phyloP scores from a whole-genome alignment of 2,113 vertebrate genomes.

The Butorides virescens region DNA sequence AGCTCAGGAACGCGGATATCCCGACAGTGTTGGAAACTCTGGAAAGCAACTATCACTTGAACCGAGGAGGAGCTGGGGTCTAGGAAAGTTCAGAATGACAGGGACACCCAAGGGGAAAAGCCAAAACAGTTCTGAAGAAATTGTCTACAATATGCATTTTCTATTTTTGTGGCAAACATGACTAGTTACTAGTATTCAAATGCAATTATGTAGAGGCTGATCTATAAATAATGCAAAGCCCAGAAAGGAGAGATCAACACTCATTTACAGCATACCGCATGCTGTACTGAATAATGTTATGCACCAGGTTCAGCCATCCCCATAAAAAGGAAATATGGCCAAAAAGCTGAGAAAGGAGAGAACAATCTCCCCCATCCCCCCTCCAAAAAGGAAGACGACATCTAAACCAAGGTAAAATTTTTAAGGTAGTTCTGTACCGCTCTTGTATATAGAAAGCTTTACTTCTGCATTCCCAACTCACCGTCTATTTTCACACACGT shows the following conservation, averaged over 20 bases:
- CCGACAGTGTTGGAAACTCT: accelerated
- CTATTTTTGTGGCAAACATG: constrained; percentile 37
- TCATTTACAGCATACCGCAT: neutral
- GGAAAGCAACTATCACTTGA: neutral
- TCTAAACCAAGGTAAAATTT: neutral
- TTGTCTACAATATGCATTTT: neutral
- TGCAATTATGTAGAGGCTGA: constrained; percentile 42
- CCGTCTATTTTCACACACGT: neutral
- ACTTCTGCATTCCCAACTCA: neutral
- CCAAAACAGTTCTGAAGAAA: neutral
- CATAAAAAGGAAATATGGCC: neutral
- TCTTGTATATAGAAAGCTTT: neutral
- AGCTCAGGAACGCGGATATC: neutral
- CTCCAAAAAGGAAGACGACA: neutral
- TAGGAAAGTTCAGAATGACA: neutral
- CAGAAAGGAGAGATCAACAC: constrained; percentile 19
- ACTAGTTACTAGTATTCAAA: constrained; percentile 49
- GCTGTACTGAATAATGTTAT: constrained; percentile 2
- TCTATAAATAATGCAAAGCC: constrained; percentile 62
- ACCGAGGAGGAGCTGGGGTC: neutral
- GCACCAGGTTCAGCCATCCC: neutral
- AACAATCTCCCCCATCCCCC: neutral
- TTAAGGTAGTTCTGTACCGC: neutral
- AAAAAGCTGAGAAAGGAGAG: neutral
- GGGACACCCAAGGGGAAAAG: neutral